A percentile compares a stretch with the other conserved stretches of the same genome.
phyloP scores from a whole-genome alignment of 2,797 vertebrate genomes.

The Enteromius paludinosus region DNA sequence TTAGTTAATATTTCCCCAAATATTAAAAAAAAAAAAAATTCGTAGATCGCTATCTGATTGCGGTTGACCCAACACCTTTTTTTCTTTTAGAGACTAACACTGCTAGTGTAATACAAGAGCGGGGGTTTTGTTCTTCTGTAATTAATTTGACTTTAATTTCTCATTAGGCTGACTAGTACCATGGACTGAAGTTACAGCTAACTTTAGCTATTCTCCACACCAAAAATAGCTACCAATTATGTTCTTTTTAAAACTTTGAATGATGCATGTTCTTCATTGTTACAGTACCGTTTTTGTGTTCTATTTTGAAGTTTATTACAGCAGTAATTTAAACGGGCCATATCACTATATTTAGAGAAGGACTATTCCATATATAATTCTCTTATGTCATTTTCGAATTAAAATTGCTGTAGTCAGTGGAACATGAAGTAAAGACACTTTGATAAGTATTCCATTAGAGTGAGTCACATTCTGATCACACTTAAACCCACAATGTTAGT shows the following conservation, averaged over 20 bases:
- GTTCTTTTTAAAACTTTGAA: background rate
- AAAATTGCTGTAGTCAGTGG: background rate
- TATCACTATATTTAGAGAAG: background rate
- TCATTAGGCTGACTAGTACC: background rate
- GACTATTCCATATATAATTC: too few relatives aligned
- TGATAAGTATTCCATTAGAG: background rate
- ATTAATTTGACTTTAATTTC: background rate
- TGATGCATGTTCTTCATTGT: background rate
- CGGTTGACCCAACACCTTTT: background rate
- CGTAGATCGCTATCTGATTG: background rate
- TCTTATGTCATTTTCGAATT: background rate
- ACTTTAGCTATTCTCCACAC: background rate
- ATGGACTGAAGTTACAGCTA: background rate
- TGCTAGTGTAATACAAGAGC: background rate
- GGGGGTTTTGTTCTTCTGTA: too few relatives aligned
- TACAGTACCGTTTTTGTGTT: background rate
- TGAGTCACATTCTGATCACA: conserved; percentile 3
- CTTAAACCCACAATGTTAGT: background rate
- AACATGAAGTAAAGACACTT: background rate
- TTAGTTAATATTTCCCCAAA: background rate
- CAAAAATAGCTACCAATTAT: background rate
- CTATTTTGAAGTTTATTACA: background rate
- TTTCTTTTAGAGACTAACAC: background rate
- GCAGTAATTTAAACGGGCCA: background rate
- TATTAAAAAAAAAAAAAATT: background rate